A percentile compares a stretch with the other conserved stretches of the same genome.
Conservation (phyloP, 2,113 vertebrate genomes). For the Thamnophis sirtalis region DNA sequence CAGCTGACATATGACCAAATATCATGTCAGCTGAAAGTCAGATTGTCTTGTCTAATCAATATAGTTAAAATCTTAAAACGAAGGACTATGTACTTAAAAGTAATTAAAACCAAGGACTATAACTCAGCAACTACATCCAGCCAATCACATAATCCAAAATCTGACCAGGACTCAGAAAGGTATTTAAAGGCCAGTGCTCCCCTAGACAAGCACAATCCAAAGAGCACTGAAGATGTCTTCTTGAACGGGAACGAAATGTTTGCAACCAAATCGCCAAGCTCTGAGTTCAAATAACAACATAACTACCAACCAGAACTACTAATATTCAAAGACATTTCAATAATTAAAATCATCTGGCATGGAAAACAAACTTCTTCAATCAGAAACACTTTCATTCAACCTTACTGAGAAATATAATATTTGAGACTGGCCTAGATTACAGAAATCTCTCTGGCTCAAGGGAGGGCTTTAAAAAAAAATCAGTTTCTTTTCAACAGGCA, state of each 20-base stretch:
- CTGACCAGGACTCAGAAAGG: too few relatives aligned
- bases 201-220: too few relatives aligned
- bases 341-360: background rate
- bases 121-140: too few relatives aligned
- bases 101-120: too few relatives aligned
- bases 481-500: background rate
- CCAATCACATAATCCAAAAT: too few relatives aligned
- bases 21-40: background rate
- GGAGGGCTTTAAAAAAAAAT: background rate
- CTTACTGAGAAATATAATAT: background rate
- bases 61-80: background rate
- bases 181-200: too few relatives aligned
- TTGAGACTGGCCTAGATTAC: background rate
- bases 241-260: too few relatives aligned
- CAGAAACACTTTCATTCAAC: background rate
- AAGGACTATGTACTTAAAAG: too few relatives aligned
- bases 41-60: background rate
- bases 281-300: too few relatives aligned
- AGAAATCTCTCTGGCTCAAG: background rate
- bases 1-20: background rate
- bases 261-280: too few relatives aligned
- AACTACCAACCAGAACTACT: too few relatives aligned
- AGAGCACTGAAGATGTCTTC: too few relatives aligned
- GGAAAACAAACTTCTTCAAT: background rate
- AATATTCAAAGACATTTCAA: background rate